phyloP scores from a whole-genome alignment of 2,888 invertebrate genomes.

The Brassicogethes aeneus region DNA sequence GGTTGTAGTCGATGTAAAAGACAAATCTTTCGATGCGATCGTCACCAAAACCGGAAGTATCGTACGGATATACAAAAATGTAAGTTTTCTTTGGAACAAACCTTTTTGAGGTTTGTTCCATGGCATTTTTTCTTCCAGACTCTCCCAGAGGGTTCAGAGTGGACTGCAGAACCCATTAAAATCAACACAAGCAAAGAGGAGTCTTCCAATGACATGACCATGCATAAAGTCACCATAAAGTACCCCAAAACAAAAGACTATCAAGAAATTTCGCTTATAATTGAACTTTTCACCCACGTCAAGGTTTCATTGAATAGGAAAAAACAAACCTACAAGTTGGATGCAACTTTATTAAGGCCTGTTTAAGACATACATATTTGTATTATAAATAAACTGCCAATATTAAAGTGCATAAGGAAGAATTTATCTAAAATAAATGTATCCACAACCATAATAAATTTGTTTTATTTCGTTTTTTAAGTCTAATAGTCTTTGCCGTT shows the following conservation, averaged over 20 bases:
- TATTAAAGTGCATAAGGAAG: too few relatives aligned
- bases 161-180: slow-evolving; percentile 20
- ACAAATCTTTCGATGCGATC: slow-evolving; percentile 72
- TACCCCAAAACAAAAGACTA: slow-evolving; percentile 24
- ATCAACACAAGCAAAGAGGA: slow-evolving; percentile 4
- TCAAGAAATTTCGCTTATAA: slow-evolving; percentile 15
- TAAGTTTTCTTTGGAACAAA: too few relatives aligned
- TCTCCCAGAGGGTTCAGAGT: slow-evolving; percentile 23
- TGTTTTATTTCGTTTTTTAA: too few relatives aligned
- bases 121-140: too few relatives aligned
- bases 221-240: slow-evolving; percentile 22
- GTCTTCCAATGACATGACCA: slow-evolving; percentile 21
- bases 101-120: too few relatives aligned
- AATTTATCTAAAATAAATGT: too few relatives aligned
- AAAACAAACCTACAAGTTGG: slow-evolving; percentile 27
- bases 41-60: slow-evolving; percentile 65
- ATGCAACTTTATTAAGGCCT: slow-evolving; percentile 30
- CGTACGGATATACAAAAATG: slow-evolving; percentile 60
- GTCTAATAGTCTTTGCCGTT: too few relatives aligned
- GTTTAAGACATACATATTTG: too few relatives aligned
- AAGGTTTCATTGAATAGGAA: slow-evolving; percentile 29
- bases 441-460: too few relatives aligned
- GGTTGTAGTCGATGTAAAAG: slow-evolving; percentile 71
- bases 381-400: too few relatives aligned
- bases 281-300: slow-evolving; percentile 34